Evolutionary conservation across 2,888 invertebrate species (phyloP).

Genomic region (Cheiracanthium punctorium): DNA sequence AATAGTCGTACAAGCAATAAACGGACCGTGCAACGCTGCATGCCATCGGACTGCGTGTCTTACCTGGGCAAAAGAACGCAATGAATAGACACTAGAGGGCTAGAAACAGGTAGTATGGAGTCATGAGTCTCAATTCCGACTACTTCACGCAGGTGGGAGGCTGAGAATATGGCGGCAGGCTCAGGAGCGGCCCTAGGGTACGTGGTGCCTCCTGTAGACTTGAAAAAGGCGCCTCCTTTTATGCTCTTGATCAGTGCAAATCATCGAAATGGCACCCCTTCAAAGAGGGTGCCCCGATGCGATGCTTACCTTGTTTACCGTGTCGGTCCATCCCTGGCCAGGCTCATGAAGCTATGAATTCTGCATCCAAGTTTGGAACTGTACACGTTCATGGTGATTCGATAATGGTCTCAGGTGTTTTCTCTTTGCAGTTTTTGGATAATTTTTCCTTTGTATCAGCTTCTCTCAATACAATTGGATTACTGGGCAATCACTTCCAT

Average conservation of each 20-base stretch:
- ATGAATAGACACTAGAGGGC: neutral
- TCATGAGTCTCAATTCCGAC: neutral
- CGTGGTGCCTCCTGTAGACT: no score
- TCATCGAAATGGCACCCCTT: no score
- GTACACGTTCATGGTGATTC: neutral
- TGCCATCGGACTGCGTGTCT: neutral
- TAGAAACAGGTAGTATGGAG: neutral
- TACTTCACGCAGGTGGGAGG: neutral
- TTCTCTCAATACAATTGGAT: neutral
- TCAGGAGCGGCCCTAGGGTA: no score
- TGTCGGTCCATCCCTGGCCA: no score
- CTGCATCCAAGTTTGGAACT: neutral
- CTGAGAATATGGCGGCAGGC: neutral
- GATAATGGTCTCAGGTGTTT: neutral
- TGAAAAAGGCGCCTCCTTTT: no score
- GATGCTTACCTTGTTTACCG: no score
- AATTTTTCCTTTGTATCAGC: neutral
- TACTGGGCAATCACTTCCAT: neutral
- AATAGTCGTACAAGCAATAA: constrained; percentile 7
- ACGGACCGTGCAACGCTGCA: neutral
- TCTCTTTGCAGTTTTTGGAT: neutral
- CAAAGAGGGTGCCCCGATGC: no score
- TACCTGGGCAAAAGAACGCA: neutral
- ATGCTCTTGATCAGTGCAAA: no score
- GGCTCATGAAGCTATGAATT: neutral